Evolutionary conservation across 2,888 invertebrate genomes (phyloP), one percentile per base, ranked within the genome.

Genomic region (Argyresthia albistria): DNA sequence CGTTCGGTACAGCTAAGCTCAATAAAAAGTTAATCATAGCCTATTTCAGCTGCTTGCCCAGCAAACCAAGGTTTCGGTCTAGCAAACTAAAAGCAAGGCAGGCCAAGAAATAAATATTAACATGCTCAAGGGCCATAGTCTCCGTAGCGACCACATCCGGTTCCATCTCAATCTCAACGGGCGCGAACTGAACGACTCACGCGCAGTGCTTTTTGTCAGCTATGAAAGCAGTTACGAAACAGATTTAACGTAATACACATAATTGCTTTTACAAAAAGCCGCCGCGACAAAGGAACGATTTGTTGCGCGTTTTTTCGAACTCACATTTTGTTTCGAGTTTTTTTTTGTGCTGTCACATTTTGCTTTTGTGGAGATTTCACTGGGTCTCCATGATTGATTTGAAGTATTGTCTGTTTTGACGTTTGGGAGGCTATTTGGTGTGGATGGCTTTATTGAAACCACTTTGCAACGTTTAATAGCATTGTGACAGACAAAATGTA

Each of bases 231-330:
- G 61, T 66, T 66, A 66, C 66, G 58, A 46, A 53, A 60, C 35
- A 42, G 43, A 8, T 25, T 49, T 14, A 15, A 12, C 56, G 55
- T 64, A 62, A 65, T 61, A 58, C 57, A 54, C 51, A 59, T 62
- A 64, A 64, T 63, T 59, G 61, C 61, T 64, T 64, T 64, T 62
- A 61, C 59, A 60, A 61, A 55, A 62, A 65, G 45, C 50, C 52
- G 12, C 35, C 35, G 39, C 9, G n/a, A n/a, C 39, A 11, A 39
- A 4, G 9, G 39, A 39, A n/a, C 39, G 39, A 6, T 39, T 39
- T n/a, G 39, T 39, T n/a, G 39, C 3, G 9, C 39, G 39, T 3
- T 39, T 39, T 39, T 39, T 8, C n/a, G 8, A 4, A 11, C 39
- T n/a, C 10, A n/a, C 9, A 39, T 39, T 39, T 39, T 39, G 9